phyloP scores from a whole-genome alignment of 2,888 invertebrate species.

The Lagria hirta region DNA sequence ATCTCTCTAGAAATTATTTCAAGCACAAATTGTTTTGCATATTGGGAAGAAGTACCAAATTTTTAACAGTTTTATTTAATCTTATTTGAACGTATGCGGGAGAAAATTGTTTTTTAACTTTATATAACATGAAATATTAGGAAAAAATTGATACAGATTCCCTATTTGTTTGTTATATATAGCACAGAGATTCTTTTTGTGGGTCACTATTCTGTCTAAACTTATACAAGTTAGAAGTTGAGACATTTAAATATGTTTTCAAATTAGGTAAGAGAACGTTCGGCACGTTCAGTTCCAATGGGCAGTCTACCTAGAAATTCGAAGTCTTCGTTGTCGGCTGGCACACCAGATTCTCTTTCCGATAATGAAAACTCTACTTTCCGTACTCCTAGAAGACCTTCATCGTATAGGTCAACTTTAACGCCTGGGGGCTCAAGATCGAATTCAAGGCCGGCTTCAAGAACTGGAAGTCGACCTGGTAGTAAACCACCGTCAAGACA shows the following conservation, averaged over 20 bases:
- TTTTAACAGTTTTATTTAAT: too few relatives aligned
- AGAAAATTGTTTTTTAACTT: too few relatives aligned
- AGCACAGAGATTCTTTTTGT: too few relatives aligned
- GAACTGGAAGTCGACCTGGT: slow-evolving; percentile 82
- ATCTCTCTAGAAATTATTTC: too few relatives aligned
- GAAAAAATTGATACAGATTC: too few relatives aligned
- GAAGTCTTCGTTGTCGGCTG: slow-evolving; percentile 78
- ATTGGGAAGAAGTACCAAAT: too few relatives aligned
- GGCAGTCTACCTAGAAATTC: slow-evolving; percentile 67
- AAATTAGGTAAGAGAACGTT: slow-evolving; percentile 86
- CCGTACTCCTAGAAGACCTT: slow-evolving; percentile 67
- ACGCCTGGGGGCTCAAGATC: slow-evolving; percentile 76
- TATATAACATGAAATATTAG: too few relatives aligned
- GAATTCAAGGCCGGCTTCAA: slow-evolving; percentile 78
- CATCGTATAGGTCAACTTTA: slow-evolving; percentile 67
- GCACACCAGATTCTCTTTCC: slow-evolving; percentile 86
- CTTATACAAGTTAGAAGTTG: too few relatives aligned
- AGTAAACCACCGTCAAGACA: slow-evolving; percentile 92
- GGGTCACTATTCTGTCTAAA: too few relatives aligned
- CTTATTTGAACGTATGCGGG: too few relatives aligned
- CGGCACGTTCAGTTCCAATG: slow-evolving; percentile 80
- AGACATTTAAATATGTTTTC: not conserved
- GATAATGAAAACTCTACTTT: slow-evolving; percentile 79
- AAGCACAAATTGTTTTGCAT: too few relatives aligned
- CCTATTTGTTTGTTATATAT: too few relatives aligned